phyloP scores from a whole-genome alignment of 2,888 invertebrate species.

The Netelia inedita region DNA sequence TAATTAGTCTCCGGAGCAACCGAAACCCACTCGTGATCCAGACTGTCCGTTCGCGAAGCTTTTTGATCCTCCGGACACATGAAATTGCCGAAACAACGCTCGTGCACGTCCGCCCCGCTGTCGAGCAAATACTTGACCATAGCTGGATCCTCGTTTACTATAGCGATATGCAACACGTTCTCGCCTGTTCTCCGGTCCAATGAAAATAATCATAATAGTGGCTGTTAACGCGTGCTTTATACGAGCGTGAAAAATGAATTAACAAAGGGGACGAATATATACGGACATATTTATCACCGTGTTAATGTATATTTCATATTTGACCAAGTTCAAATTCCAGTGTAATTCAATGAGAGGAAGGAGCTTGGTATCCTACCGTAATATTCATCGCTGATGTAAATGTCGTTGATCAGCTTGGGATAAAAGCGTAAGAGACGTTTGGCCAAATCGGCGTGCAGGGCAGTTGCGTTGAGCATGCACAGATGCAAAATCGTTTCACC shows the following conservation, averaged over 20 bases:
- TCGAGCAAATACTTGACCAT: slow-evolving; percentile 98
- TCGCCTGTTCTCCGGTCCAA: slow-evolving; percentile 88
- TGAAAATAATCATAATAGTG: slow-evolving; percentile 58
- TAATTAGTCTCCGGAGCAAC: slow-evolving; percentile 93
- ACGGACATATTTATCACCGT: slow-evolving; percentile 42
- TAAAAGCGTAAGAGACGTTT: slow-evolving; percentile 96
- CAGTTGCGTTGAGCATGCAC: slow-evolving; percentile 96
- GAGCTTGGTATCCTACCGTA: slow-evolving; percentile 89
- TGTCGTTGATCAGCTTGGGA: slow-evolving; percentile 98
- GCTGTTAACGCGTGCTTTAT: not conserved
- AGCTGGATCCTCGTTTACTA: slow-evolving; percentile 98
- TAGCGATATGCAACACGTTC: slow-evolving; percentile 98
- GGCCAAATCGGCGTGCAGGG: slow-evolving; percentile 96
- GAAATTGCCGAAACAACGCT: slow-evolving; percentile 97
- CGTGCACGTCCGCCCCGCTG: slow-evolving; percentile 95
- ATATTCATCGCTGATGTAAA: slow-evolving; percentile 98
- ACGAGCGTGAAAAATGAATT: slow-evolving; percentile 9
- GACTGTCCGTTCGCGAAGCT: slow-evolving; percentile 92
- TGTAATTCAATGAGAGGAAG: slow-evolving; percentile 6
- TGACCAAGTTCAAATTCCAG: slow-evolving; percentile 4
- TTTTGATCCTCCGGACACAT: slow-evolving; percentile 99
- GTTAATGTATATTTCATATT: slow-evolving; percentile 48
- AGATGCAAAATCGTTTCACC: slow-evolving; percentile 98
- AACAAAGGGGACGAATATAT: not conserved
- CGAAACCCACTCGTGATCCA: slow-evolving; percentile 97